These are phyloP conservation scores for Pseudochirops corinnae DNA, from an alignment of 2,797 vertebrate genomes.

Conservation along the genomic window DNA sequence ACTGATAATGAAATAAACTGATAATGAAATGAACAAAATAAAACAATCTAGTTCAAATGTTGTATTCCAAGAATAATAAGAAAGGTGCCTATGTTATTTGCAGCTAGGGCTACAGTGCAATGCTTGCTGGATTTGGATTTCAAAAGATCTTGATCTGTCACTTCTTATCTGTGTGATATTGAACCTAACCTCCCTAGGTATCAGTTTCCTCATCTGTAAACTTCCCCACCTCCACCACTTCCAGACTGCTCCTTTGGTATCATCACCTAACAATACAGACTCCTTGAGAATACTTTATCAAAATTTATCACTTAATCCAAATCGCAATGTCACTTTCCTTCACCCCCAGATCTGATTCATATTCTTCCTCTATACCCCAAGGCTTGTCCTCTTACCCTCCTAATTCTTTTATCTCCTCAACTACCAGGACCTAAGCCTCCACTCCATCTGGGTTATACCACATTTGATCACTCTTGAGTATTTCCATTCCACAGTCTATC, in stretches of 20 bases:
- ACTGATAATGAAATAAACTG: not conserved
- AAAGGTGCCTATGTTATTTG: not conserved
- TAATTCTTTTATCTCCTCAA: not conserved
- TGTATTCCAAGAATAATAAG: not conserved
- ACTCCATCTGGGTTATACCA: not conserved
- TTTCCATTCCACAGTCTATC: not conserved
- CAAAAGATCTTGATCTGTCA: not conserved
- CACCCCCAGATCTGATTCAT: not conserved
- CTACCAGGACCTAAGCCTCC: not conserved
- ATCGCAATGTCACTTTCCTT: not conserved
- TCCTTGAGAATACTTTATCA: not conserved
- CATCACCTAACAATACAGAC: not conserved
- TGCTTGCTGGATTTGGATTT: not conserved
- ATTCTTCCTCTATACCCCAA: not conserved
- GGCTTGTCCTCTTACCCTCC: not conserved
- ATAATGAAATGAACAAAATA: too few species aligned
- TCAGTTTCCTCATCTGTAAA: not conserved
- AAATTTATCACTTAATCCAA: not conserved
- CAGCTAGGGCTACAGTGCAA: not conserved
- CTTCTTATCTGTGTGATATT: not conserved
- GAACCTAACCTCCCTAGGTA: not conserved
- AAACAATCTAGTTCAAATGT: not conserved
- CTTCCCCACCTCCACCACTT: not conserved
- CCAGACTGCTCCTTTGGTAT: not conserved
- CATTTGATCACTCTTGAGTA: not conserved